Evolutionary conservation across 2,888 invertebrate species (phyloP).

Genomic region (Eristalis pertinax): DNA sequence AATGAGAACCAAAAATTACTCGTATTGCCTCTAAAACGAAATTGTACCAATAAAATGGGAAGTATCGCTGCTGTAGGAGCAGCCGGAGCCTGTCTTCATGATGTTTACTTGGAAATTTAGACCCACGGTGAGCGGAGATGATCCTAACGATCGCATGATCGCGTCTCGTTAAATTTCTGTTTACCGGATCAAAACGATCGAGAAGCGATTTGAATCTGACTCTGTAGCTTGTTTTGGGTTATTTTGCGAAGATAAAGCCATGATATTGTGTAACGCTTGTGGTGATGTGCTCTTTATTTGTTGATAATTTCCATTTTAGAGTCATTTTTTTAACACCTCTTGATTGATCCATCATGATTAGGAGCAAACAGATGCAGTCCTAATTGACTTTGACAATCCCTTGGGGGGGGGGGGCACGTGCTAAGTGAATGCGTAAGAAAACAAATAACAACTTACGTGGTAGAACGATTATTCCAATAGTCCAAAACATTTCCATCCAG

Average conservation of each 20-base stretch:
- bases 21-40: conserved; percentile 34
- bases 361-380: conserved; percentile 30
- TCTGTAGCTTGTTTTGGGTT: conserved; percentile 13
- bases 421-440: conserved; percentile 47
- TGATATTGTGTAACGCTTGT: background rate
- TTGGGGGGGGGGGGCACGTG: background rate
- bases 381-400: conserved; percentile 55
- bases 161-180: conserved; percentile 25
- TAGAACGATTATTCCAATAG: conserved; percentile 88
- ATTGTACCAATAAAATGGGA: conserved; percentile 38
- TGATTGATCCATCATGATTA: conserved; percentile 73
- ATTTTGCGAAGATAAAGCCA: background rate
- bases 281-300: conserved; percentile 13
- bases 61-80: background rate
- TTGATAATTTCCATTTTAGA: conserved; percentile 44
- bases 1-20: conserved; percentile 31
- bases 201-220: background rate
- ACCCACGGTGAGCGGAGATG: background rate
- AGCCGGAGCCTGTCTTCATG: background rate
- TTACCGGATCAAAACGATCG: conserved; percentile 33
- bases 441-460: conserved; percentile 84
- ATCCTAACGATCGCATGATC: conserved; percentile 40
- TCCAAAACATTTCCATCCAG: conserved; percentile 94
- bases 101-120: conserved; percentile 33
- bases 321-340: conserved; percentile 53